phyloP scores from a whole-genome alignment of 2,888 invertebrate species.

The Allacma fusca region DNA sequence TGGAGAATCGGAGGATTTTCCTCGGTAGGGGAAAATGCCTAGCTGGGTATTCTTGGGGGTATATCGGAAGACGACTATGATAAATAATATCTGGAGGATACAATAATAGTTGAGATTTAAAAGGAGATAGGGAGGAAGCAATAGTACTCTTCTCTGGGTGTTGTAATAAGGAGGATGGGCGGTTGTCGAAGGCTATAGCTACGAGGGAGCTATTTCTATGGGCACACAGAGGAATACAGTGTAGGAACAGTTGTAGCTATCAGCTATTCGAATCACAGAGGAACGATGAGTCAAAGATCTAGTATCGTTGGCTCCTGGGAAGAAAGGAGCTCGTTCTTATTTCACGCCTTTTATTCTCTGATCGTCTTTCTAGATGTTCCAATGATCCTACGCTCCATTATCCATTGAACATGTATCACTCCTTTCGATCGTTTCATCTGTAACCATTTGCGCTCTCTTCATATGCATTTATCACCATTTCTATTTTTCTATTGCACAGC shows the following conservation, averaged over 20 bases:
- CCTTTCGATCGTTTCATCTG: constrained; percentile 30
- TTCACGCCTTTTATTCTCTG: constrained; percentile 38
- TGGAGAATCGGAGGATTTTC: too few relatives aligned
- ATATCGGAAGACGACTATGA: background rate
- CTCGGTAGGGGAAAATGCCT: too few relatives aligned
- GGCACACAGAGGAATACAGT: too few relatives aligned
- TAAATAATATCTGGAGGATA: constrained; percentile 1
- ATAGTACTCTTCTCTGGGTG: background rate
- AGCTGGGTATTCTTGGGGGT: background rate
- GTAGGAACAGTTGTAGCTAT: constrained; percentile 3
- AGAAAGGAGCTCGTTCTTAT: constrained; percentile 18
- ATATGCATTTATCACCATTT: constrained; percentile 32
- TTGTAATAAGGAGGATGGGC: too few relatives aligned
- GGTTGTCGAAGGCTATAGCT: too few relatives aligned
- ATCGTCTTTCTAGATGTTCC: constrained; percentile 24
- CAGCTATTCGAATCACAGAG: constrained; percentile 24
- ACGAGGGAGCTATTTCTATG: background rate
- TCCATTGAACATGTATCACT: constrained; percentile 39
- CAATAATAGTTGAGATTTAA: constrained; percentile 8
- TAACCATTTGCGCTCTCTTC: constrained; percentile 30
- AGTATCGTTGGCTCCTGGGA: constrained; percentile 19
- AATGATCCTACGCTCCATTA: constrained; percentile 30
- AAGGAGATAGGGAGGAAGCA: background rate
- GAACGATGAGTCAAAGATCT: constrained; percentile 27
- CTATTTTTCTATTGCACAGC: background rate